A percentile compares a stretch with the other conserved stretches of the same genome.
These are phyloP conservation scores for Stegodyphus mimosarum DNA, from an alignment of 1,140 invertebrate genomes.

Conservation along the genomic window DNA sequence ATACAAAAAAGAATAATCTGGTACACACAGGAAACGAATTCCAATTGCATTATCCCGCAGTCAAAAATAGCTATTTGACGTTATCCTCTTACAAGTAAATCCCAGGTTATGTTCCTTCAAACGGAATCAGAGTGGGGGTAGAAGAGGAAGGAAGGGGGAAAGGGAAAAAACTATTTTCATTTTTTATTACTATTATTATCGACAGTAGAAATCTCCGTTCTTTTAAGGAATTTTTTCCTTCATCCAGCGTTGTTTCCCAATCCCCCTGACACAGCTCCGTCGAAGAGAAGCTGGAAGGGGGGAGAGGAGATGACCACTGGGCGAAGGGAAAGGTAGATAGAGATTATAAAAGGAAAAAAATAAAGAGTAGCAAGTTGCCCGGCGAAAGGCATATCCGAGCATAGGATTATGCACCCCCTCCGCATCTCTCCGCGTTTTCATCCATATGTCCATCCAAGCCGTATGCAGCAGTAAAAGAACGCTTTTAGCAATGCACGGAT, in stretches of 20 bases:
- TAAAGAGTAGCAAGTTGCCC: constrained; percentile 22
- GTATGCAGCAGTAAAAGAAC: background rate
- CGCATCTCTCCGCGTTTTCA: background rate
- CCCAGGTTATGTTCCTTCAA: constrained; percentile 56
- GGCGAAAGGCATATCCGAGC: constrained; percentile 36
- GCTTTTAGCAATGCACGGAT: constrained; percentile 54
- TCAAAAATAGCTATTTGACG: constrained; percentile 61
- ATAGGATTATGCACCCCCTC: background rate
- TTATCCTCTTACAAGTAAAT: constrained; percentile 61
- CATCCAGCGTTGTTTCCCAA: constrained; percentile 54
- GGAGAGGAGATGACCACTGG: constrained; percentile 22
- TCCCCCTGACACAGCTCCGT: constrained; percentile 34
- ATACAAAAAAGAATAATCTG: constrained; percentile 44
- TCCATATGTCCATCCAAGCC: no score
- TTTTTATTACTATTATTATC: constrained; percentile 58
- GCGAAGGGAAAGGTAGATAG: constrained; percentile 29
- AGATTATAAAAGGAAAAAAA: constrained; percentile 49
- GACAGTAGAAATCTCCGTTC: constrained; percentile 48
- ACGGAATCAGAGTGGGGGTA: constrained; percentile 26
- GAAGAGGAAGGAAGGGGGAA: constrained; percentile 17
- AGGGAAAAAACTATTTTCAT: constrained; percentile 17
- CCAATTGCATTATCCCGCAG: constrained; percentile 52
- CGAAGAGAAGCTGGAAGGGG: constrained; percentile 7
- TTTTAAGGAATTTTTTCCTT: constrained; percentile 43
- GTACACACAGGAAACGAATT: constrained; percentile 38